Base-by-base conservation (phyloP, 2,888 invertebrate genomes). In the Stegophylla sp. region DNA sequence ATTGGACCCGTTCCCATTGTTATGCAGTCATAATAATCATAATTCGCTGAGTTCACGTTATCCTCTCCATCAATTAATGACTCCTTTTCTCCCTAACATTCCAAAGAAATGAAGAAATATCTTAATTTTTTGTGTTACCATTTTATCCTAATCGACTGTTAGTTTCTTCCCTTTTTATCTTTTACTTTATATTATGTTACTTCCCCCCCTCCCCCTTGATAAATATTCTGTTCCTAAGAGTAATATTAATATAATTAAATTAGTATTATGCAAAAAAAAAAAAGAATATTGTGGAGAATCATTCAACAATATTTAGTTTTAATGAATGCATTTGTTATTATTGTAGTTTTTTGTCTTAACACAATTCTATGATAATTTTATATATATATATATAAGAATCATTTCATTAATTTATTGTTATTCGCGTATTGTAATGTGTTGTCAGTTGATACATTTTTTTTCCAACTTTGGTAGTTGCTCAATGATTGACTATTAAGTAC, bases 81-180 rank as follows among this genome's bases (percentile, higher is more conserved):
- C 3, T 28, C n/a, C 41, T 28, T 61, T 69, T 41, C 1, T 61
- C 48, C 48, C 17, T 12, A 53, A 51, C 79, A 79, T 79, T 79
- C 79, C 79, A 79, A 71, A 71, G 48, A 61, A 59, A 63, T 34
- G 48, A 71, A 79, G 48, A 79, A 71, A 61, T 71, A 61, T 79
- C 61, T 79, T 71, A 61, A 79, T 71, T 79, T 77, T 61, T 71
- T 66, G 48, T 51, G 79, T 79, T 79, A 79, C 79, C 79, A 79
- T 79, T 79, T 79, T 79, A 79, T 79, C 61, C 51, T 79, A 79
- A 79, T 71, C 61, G 61, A 79, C 77, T 72, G 69, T 69, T 79
- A 59, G 48, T 79, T 69, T 79, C 79, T 79, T 69, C 51, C 34
- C 23, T 76, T 51, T n/a, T 71, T 63, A 41, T 41, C 48, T 69